Evolutionary conservation across 1,140 invertebrate species (phyloP), one percentile per base, ranked within the genome.

Genomic region (Drosophila eugracilis): DNA sequence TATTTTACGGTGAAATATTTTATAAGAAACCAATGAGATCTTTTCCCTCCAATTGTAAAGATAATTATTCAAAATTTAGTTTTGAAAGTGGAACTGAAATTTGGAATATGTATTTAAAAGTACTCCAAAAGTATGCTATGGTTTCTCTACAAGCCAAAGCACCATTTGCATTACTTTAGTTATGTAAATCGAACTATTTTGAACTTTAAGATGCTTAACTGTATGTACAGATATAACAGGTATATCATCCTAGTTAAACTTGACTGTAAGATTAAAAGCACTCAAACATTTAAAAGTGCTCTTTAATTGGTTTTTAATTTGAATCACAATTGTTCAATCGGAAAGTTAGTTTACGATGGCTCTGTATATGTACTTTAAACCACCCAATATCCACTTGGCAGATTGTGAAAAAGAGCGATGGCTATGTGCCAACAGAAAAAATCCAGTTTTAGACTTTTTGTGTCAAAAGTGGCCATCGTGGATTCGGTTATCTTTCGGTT

Each of bases 401-500:
- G 26, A 3, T 34, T 32, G 21, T 24, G 2, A 22, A 32, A 30
- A 32, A 30, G 32, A 32, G 4, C n/a, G 5, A 12, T 54, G 12
- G 30, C 30, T 24, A 0, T 22, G 28, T 24, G 45, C 22, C 30
- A 53, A 17, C 45, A 7, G 21, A 9, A 54, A 26, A 34, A 60
- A 44, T 62, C 60, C 39, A 65, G 55, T 65, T 62, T 59, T 58
- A 12, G 9, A 17, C 6, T 42, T 55, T 45, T 12, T 45, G 6
- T 24, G 24, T 48, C 19, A 24, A 21, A 60, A 39, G 32, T 14
- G 24, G 19, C 17, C 22, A 14, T 19, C 28, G 4, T 37, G 39
- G 57, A 55, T 32, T 70, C 41, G 41, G 28, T 30, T 69, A 65
- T 49, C 34, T 45, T 44, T 52, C 39, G 22, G 37, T 67, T 67